phyloP scores from a whole-genome alignment of 2,888 invertebrate species.

The Ectemnius continuus region DNA sequence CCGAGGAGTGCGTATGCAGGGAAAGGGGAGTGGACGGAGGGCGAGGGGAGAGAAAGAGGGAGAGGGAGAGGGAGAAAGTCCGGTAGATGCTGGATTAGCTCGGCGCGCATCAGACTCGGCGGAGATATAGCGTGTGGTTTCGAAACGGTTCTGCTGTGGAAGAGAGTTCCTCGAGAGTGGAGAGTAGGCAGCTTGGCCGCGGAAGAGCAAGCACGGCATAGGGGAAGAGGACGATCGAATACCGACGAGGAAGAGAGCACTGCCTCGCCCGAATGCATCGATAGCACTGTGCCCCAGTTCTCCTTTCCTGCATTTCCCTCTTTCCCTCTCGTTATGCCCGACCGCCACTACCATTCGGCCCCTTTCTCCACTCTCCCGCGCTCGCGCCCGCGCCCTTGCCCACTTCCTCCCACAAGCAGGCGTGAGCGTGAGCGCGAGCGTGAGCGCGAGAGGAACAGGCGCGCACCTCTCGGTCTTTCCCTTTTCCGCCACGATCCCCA shows the following conservation, averaged over 20 bases:
- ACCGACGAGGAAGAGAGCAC: slow-evolving; percentile 51
- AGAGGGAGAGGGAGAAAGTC: slow-evolving; percentile 49
- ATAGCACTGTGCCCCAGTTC: slow-evolving; percentile 68
- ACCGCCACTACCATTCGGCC: neutral
- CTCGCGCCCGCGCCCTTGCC: slow-evolving; percentile 19
- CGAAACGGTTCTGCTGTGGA: slow-evolving; percentile 49
- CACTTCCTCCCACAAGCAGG: neutral
- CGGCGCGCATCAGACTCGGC: slow-evolving; percentile 18
- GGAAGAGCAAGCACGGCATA: slow-evolving; percentile 28
- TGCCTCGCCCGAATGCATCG: slow-evolving; percentile 67
- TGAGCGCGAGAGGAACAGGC: neutral
- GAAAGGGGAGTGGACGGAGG: slow-evolving; percentile 36
- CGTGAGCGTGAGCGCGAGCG: neutral
- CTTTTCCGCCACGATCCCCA: slow-evolving; percentile 6
- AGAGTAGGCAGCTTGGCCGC: slow-evolving; percentile 31
- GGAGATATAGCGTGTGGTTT: slow-evolving; percentile 40
- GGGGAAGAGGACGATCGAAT: slow-evolving; percentile 14
- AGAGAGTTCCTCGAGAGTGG: slow-evolving; percentile 27
- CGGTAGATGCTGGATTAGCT: slow-evolving; percentile 56
- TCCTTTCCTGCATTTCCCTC: slow-evolving; percentile 38
- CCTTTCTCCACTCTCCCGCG: slow-evolving; percentile 21
- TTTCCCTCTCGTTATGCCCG: slow-evolving; percentile 18
- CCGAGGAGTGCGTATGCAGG: slow-evolving; percentile 44
- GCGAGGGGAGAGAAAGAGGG: slow-evolving; percentile 14
- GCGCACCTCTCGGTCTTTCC: slow-evolving; percentile 6